Base-by-base conservation (phyloP, 1,140 invertebrate species). In the Eriocheir sinensis region DNA sequence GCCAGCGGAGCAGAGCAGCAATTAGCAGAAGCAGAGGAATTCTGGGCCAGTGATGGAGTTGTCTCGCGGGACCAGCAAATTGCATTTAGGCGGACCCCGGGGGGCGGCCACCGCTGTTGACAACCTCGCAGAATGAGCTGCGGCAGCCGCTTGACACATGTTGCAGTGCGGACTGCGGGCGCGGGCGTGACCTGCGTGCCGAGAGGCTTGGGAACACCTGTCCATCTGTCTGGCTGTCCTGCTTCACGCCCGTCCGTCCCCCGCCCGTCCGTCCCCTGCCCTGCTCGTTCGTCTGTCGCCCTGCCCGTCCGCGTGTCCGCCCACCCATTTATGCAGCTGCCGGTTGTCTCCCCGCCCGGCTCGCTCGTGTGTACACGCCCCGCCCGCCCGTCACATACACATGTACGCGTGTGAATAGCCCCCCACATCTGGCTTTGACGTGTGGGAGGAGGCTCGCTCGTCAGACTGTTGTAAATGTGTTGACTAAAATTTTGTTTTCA, bases 11-110 rank as follows among this genome's bases (percentile, higher is more conserved):
- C 60, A 72, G 60, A 72, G 60, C 60, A n/a, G 60, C 60, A 72
- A 72, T 72, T 72, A 72, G 60, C 60, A n/a, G 60, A 72, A n/a
- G 60, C 60, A n/a, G 60, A 72, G 60, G 60, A 72, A 72, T 72
- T 72, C 60, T 72, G 60, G 60, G 60, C 6, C n/a, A 21, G 60
- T 72, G 60, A 72, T 72, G 60, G 60, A 72, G 60, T 72, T 72
- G 60, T 72, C 60, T 72, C 60, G n/a, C 60, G n/a, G 60, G 60
- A 72, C 60, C 60, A 72, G 60, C 60, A 72, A 72, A 72, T 72
- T 72, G 60, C 60, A 72, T 72, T 72, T 72, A 72, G 60, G 60
- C 27, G 60, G 60, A 72, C 60, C 60, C 60, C 60, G 21, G 48
- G 60, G 60, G 60, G 60, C 60, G 60, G 60, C 60, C 60, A n/a